These are phyloP conservation scores for Anhinga anhinga DNA, from an alignment of 2,113 vertebrate genomes.

Conservation along the genomic window DNA sequence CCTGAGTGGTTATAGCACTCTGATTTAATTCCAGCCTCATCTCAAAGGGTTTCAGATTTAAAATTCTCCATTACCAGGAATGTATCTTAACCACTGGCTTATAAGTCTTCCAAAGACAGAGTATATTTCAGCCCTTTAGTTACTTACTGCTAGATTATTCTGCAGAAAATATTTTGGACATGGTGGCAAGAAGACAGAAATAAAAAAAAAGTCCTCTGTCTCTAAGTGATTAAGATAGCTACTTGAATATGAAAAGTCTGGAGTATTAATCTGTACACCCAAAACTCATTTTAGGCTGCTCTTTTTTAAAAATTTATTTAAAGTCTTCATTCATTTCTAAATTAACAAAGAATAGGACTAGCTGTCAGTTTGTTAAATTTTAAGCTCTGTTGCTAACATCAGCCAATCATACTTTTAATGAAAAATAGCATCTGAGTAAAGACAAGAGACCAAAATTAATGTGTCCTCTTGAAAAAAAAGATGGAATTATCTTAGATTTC, in stretches of 20 bases:
- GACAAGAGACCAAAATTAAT: neutral
- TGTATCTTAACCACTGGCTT: neutral
- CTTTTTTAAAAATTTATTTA: neutral
- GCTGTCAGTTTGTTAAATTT: neutral
- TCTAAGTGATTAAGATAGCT: neutral
- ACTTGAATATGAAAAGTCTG: neutral
- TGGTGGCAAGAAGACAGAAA: neutral
- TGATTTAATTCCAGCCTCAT: neutral
- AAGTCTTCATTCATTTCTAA: neutral
- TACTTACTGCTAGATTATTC: neutral
- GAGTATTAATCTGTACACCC: neutral
- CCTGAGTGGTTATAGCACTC: neutral
- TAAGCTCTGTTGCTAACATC: neutral
- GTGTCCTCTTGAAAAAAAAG: neutral
- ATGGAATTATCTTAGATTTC: neutral
- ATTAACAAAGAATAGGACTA: neutral
- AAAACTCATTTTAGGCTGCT: neutral
- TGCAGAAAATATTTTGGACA: neutral
- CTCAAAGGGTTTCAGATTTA: neutral
- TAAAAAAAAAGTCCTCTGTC: neutral
- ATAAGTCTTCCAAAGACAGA: neutral
- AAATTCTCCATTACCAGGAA: neutral
- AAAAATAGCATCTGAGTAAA: neutral
- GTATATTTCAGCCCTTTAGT: neutral
- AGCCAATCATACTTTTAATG: neutral